Evolutionary conservation across 2,113 vertebrate species (phyloP).

Genomic region (Mionectes macconnelli): DNA sequence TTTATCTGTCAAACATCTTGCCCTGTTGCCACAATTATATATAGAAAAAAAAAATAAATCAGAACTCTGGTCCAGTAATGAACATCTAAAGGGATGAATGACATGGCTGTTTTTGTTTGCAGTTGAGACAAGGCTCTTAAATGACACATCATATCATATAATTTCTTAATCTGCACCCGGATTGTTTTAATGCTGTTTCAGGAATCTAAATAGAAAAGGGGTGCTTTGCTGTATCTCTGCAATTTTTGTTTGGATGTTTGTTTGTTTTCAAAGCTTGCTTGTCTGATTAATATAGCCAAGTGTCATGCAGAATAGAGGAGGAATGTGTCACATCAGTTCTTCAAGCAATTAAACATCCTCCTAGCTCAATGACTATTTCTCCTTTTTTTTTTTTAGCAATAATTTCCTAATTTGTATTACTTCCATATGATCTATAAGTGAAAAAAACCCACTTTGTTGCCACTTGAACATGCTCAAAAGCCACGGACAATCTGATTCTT

Average conservation of each 20-base stretch:
- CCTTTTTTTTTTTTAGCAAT: neutral
- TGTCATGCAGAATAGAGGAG: neutral
- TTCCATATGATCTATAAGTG: neutral
- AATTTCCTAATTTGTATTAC: neutral
- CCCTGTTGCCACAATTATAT: neutral
- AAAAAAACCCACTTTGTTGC: neutral
- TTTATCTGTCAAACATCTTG: neutral
- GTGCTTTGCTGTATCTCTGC: neutral
- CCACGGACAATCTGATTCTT: neutral
- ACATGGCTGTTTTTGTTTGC: neutral
- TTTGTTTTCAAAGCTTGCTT: slow-evolving; percentile 14
- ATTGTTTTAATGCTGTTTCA: slow-evolving; percentile 31
- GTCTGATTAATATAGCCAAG: neutral
- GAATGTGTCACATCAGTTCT: neutral
- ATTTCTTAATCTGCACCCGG: neutral
- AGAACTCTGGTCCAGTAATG: neutral
- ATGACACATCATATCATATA: neutral
- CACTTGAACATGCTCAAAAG: neutral
- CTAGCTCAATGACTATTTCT: neutral
- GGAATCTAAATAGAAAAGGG: neutral
- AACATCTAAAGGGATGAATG: neutral
- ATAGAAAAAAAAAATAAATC: neutral
- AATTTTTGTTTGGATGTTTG: slow-evolving; percentile 30
- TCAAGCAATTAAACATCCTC: neutral
- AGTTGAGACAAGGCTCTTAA: neutral